Evolutionary conservation across 2,888 invertebrate genomes (phyloP), one percentile per base, ranked within the genome.

Genomic region (Melanostoma scalare): DNA sequence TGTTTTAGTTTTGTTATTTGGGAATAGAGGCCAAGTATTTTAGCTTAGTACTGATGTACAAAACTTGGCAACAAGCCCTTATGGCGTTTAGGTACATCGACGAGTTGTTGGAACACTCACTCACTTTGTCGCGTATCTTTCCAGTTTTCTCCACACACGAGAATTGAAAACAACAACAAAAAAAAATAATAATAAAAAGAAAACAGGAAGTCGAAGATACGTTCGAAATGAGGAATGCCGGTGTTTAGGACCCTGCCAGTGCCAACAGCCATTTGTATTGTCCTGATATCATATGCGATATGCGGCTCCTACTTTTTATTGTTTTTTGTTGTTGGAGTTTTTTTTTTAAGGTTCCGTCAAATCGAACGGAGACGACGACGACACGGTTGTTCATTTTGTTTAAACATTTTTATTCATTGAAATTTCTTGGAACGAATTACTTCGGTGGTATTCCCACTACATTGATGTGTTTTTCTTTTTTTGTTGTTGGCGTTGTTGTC

Each of bases 21-120:
- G 52, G 52, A 84, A 84, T 79, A 71, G 84, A 84, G 84, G 84
- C 79, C 84, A 84, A 78, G 60, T 48, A 60, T 69, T 73, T 78
- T 50, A 63, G 61, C 61, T 74, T 58, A 60, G 65, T 67, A 65
- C 58, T 69, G 80, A 58, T 63, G 74, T 48, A 71, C 10, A 81
- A 75, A 79, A 84, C 79, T 84, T 84, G 84, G 84, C 84, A 78
- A 68, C 79, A 78, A 56, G 68, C 77, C 82, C 40, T 50, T 36
- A 67, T 67, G 38, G 50, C 38, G 50, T 63, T 30, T 8, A 4
- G 30, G 46, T 31, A 67, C 10, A 67, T 42, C 36, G 50, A n/a
- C 48, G 30, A 61, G 20, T 20, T 20, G 35, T 75, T 75, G 52
- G 74, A 67, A 50, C 44, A 52, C 20, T 20, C 36, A 53, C 38